Evolutionary conservation across 2,113 vertebrate species (phyloP), one percentile per base, ranked within the genome.

Genomic region (Prietella phreatophila): DNA sequence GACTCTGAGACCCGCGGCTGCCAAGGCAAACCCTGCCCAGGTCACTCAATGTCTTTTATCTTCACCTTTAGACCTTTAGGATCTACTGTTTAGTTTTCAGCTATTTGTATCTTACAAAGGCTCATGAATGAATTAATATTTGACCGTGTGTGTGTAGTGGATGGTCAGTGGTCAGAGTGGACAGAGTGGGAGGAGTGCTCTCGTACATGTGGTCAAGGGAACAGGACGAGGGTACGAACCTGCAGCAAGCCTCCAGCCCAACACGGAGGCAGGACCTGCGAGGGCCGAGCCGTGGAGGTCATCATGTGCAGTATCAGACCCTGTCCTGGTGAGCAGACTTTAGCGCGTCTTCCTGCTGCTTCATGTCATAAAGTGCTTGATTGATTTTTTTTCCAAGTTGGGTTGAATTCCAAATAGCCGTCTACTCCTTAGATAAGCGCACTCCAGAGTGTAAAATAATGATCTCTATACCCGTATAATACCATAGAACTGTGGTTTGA

Each of bases 161-260:
- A 98, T 84, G 98, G 97, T 50, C 95, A 87, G 89, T 99, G 98
- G 98, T 97, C 98, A 0, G 96, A 97, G 71, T 99, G 98, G 98
- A 96, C 96, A 1, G 53, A 89, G 0, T 99, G 98, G 98, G 97
- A 98, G 91, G 97, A 98, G 86, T 99, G 98, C 87, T 97, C 98
- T 6, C 96, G 92, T 86, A 96, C 94, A 88, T 99, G 98, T 82
- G 98, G 97, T 30, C 97, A 93, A 17, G 98, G 98, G 20, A 99
- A 97, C 94, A 96, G 93, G 90, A 99, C 96, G 27, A 97, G 97
- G 87, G 94, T 95, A 83, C 95, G 98, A 83, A 96, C 91, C 13
- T 99, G 98, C 93, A 97, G 89, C 85, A 94, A 94, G 61, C 98
- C 98, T 9, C 67, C 95, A 0, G 90, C 94, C 55, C 98, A 97